Conservation (phyloP, 92 coral and sea anemone species). For the Porites cylindrica region DNA sequence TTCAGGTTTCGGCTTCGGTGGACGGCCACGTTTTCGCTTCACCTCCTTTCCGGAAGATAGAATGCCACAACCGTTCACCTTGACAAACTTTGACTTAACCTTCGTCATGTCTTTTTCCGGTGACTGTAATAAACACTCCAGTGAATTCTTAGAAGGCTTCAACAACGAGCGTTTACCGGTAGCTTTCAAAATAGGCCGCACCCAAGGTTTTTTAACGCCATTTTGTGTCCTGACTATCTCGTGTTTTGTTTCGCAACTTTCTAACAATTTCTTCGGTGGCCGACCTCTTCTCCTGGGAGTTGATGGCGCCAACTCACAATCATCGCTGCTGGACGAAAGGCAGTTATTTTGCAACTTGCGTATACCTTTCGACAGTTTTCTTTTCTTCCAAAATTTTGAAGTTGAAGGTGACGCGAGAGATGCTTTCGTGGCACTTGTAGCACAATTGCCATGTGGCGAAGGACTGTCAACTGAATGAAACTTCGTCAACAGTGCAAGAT, state of each 20-base stretch:
- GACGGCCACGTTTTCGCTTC: conserved; percentile 87
- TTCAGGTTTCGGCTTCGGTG: conserved; percentile 69
- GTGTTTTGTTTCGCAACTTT: conserved; percentile 67
- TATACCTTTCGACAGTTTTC: conserved; percentile 79
- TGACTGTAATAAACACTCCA: conserved; percentile 56
- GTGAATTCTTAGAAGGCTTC: conserved; percentile 67
- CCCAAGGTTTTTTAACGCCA: conserved; percentile 97
- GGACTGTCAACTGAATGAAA: conserved; percentile 57
- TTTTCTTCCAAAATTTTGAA: conserved; percentile 84
- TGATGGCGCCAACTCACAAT: conserved; percentile 64
- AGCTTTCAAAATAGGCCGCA: conserved; percentile 93
- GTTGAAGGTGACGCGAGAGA: conserved; percentile 94
- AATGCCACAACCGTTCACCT: conserved; percentile 73
- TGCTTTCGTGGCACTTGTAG: conserved; percentile 97
- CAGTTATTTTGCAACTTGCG: conserved; percentile 72
- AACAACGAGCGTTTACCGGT: conserved; percentile 77
- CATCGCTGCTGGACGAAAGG: conserved; percentile 80
- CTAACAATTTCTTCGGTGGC: conserved; percentile 79
- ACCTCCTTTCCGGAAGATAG: conserved; percentile 60
- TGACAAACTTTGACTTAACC: conserved; percentile 72
- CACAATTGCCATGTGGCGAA: conserved; percentile 93
- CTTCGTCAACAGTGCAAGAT: conserved; percentile 27
- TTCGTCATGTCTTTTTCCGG: conserved; percentile 55
- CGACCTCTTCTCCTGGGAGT: conserved; percentile 87
- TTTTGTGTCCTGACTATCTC: conserved; percentile 79